Conservation (phyloP, 2,797 vertebrate species). For the Arrhamphus sclerolepis region DNA sequence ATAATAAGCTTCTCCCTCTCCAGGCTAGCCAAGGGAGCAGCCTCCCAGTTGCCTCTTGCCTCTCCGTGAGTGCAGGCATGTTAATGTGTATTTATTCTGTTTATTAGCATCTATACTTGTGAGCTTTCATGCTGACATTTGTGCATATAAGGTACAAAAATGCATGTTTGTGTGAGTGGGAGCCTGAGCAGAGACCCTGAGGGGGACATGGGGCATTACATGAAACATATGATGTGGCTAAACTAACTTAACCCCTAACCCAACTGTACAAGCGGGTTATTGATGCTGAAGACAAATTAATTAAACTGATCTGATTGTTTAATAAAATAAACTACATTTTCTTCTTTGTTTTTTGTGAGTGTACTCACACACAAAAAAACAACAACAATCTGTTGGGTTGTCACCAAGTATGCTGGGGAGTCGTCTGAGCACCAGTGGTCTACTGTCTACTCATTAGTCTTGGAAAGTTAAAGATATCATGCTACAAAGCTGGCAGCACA, state of each 20-base stretch:
- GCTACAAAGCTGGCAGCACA: too few relatives aligned
- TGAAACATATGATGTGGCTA: slow-evolving; percentile 63
- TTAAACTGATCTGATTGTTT: slow-evolving; percentile 27
- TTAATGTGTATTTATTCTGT: slow-evolving; percentile 64
- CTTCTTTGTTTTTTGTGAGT: too few relatives aligned
- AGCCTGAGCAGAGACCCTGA: slow-evolving; percentile 50
- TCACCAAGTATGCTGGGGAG: too few relatives aligned
- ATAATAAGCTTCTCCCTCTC: slow-evolving; percentile 82
- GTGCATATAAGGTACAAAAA: slow-evolving; percentile 36
- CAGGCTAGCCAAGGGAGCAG: slow-evolving; percentile 76
- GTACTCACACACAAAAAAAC: too few relatives aligned
- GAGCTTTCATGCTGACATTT: slow-evolving; percentile 64
- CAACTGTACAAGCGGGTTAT: slow-evolving; percentile 69
- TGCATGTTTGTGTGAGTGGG: slow-evolving; percentile 20
- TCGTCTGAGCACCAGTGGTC: too few relatives aligned
- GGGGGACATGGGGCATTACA: slow-evolving; percentile 62
- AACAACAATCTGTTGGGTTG: too few relatives aligned
- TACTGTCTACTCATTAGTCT: too few relatives aligned
- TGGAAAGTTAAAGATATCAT: too few relatives aligned
- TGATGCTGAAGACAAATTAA: slow-evolving; percentile 53
- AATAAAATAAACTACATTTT: too few relatives aligned
- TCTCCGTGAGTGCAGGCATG: slow-evolving; percentile 61
- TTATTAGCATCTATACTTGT: slow-evolving; percentile 66
- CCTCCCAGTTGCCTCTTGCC: slow-evolving; percentile 74
- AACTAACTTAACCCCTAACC: slow-evolving; percentile 61